phyloP scores from a whole-genome alignment of 2,113 vertebrate species.

The Ranitomeya imitator region DNA sequence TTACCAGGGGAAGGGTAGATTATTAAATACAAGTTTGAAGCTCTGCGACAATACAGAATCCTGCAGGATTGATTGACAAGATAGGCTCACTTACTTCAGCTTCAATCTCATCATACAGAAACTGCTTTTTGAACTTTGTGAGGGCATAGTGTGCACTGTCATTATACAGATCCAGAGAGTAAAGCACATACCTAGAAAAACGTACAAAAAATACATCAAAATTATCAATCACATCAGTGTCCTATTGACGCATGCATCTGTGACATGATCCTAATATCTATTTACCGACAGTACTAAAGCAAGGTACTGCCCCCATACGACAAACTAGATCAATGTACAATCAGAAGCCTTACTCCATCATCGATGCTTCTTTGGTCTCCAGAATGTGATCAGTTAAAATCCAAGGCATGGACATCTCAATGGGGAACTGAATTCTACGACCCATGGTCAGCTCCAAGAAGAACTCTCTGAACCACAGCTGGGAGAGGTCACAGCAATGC shows the following conservation, averaged over 20 bases:
- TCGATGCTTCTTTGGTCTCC: slow-evolving; percentile 82
- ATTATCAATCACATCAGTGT: background rate
- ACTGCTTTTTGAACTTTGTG: slow-evolving; percentile 89
- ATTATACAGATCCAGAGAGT: slow-evolving; percentile 88
- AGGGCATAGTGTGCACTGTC: slow-evolving; percentile 89
- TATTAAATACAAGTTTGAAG: background rate
- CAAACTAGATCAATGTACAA: background rate
- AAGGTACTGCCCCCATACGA: background rate
- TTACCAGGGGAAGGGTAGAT: background rate
- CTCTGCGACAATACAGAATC: background rate
- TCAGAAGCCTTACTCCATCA: slow-evolving; percentile 79
- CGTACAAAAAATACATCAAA: too few relatives aligned
- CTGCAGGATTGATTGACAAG: background rate
- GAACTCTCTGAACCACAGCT: slow-evolving; percentile 89
- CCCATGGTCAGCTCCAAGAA: slow-evolving; percentile 93
- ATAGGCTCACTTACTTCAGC: slow-evolving; percentile 77
- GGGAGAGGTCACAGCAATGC: slow-evolving; percentile 83
- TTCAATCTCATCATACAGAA: slow-evolving; percentile 89
- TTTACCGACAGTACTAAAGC: background rate
- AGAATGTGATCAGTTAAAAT: slow-evolving; percentile 94
- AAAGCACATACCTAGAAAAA: slow-evolving; percentile 81
- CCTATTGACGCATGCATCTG: too few relatives aligned
- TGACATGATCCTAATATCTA: background rate
- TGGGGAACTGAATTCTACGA: slow-evolving; percentile 82
- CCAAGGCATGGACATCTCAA: slow-evolving; percentile 99